phyloP scores from a whole-genome alignment of 2,113 vertebrate genomes.

The Eptesicus fuscus region DNA sequence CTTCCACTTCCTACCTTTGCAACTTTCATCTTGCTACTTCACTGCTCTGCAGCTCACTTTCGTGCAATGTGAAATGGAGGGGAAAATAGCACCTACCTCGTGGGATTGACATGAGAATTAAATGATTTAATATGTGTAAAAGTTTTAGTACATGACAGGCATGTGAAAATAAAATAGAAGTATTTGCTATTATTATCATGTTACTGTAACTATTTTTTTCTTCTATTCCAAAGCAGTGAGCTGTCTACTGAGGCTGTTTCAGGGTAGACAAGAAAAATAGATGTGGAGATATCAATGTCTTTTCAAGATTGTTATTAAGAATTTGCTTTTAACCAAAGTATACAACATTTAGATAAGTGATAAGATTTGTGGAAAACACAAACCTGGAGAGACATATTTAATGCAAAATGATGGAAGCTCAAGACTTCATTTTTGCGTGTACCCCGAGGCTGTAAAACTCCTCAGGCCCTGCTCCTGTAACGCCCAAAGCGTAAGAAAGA shows the following conservation, averaged over 20 bases:
- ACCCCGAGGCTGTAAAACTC: neutral
- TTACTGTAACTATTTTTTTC: neutral
- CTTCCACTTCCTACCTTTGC: neutral
- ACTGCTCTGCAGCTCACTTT: neutral
- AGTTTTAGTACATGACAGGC: neutral
- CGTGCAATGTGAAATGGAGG: neutral
- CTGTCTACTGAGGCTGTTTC: neutral
- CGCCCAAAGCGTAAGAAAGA: neutral
- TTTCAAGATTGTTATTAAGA: constrained; percentile 2
- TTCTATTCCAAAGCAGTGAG: neutral
- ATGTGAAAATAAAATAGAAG: neutral
- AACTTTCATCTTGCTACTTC: neutral
- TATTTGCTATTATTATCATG: neutral
- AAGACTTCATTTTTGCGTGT: neutral
- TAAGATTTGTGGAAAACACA: neutral
- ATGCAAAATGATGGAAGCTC: constrained; percentile 12
- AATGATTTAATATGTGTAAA: neutral
- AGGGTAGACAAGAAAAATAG: neutral
- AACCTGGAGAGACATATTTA: constrained; percentile 14
- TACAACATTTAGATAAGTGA: neutral
- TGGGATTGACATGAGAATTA: neutral
- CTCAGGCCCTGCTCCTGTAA: neutral
- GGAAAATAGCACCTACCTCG: neutral
- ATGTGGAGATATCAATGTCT: neutral
- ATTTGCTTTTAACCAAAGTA: neutral